Percentiles rank a stretch among this genome's conserved stretches.
Evolutionary conservation across 2,113 vertebrate genomes (phyloP).

Genomic region (Salvelinus fontinalis): DNA sequence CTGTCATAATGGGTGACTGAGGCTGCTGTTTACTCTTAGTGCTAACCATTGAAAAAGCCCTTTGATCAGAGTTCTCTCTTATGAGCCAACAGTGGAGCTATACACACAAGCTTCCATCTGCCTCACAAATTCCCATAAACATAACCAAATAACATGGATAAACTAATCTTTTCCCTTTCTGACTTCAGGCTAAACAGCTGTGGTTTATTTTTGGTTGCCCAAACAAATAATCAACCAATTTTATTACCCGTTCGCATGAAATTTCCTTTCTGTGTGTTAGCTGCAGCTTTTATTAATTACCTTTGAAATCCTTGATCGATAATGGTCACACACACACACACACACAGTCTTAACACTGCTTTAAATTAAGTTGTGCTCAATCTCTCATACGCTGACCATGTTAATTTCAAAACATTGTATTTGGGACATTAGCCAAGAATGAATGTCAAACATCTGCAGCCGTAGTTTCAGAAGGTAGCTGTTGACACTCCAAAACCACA

Average conservation of each 20-base stretch:
- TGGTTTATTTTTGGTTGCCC: conserved; percentile 34
- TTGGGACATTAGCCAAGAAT: conserved; percentile 12
- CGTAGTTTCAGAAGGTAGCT: conserved; percentile 19
- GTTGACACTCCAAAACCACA: conserved; percentile 18
- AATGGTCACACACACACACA: background rate
- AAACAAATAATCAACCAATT: conserved; percentile 37
- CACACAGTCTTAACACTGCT: conserved; percentile 23
- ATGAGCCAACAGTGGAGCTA: background rate
- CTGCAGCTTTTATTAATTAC: conserved; percentile 30
- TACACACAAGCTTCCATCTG: conserved; percentile 39
- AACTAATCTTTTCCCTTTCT: conserved; percentile 19
- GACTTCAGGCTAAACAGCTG: conserved; percentile 36
- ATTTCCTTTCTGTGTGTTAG: background rate
- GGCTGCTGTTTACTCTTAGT: conserved; percentile 37
- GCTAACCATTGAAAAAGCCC: conserved; percentile 41
- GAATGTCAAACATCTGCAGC: conserved; percentile 40
- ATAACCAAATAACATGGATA: conserved; percentile 30
- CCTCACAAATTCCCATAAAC: conserved; percentile 30
- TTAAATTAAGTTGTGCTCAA: conserved; percentile 14
- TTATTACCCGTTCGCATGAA: conserved; percentile 37
- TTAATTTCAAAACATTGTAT: conserved; percentile 12
- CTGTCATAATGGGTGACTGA: conserved; percentile 3
- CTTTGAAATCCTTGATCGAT: conserved; percentile 26
- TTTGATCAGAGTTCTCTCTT: conserved; percentile 24
- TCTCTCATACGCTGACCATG: conserved; percentile 13